Conservation (phyloP, 2,113 vertebrate species). For the Melanerpes formicivorus region DNA sequence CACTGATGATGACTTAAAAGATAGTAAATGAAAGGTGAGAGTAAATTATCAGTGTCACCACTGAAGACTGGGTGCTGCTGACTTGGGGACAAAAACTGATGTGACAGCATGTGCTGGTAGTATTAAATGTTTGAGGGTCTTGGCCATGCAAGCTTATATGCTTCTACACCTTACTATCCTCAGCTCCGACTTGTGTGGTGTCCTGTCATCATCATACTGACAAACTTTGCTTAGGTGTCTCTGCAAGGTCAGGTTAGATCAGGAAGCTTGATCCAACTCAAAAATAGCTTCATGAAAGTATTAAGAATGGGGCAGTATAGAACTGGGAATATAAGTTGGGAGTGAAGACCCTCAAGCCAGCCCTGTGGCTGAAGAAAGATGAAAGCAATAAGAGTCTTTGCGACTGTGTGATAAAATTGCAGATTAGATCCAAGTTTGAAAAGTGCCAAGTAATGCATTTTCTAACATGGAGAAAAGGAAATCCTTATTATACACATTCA, state of each 20-base stretch:
- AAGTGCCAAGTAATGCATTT: constrained; percentile 45
- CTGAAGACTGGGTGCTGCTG: background rate
- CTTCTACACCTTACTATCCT: background rate
- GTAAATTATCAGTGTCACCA: background rate
- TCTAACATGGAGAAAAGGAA: background rate
- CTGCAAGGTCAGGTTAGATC: background rate
- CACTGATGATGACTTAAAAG: background rate
- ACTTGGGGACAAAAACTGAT: background rate
- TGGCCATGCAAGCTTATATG: background rate
- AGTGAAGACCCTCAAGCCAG: background rate
- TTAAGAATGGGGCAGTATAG: background rate
- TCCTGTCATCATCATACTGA: background rate
- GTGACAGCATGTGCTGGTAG: background rate
- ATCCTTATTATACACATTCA: background rate
- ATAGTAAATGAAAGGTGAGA: background rate
- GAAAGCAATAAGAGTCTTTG: constrained; percentile 11
- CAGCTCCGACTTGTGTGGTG: background rate
- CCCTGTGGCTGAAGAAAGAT: constrained; percentile 39
- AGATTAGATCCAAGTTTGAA: constrained; percentile 35
- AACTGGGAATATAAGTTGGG: background rate
- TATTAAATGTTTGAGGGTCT: background rate
- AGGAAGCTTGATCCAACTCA: background rate
- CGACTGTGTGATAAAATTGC: constrained; percentile 3
- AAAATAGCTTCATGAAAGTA: background rate
- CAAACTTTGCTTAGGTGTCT: background rate